These are phyloP conservation scores for Drosophila hawaiiensis DNA, from an alignment of 2,888 invertebrate species.

Conservation along the genomic window DNA sequence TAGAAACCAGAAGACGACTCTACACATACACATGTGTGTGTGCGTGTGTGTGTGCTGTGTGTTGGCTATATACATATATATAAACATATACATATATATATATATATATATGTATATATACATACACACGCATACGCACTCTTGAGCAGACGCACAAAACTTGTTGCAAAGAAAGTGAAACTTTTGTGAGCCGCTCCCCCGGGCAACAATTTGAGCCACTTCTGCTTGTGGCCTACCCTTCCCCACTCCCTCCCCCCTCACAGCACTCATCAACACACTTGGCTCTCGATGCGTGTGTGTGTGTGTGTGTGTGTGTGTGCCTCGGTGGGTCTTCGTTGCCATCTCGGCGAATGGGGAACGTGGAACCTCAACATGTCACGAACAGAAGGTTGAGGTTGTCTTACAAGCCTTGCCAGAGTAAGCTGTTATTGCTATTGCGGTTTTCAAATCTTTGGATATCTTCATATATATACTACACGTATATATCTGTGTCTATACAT, in stretches of 20 bases:
- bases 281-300: not conserved
- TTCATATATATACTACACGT: not conserved
- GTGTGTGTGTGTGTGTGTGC: not conserved
- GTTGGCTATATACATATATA: conserved; percentile 22
- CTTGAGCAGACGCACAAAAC: conserved; percentile 57
- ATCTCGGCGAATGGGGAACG: conserved; percentile 49
- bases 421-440: conserved; percentile 19
- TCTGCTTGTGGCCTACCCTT: conserved; percentile 11
- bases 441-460: conserved; percentile 29
- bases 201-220: conserved; percentile 51
- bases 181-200: conserved; percentile 60
- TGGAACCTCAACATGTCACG: conserved; percentile 72
- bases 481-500: not conserved
- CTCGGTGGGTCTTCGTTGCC: conserved; percentile 19
- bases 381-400: conserved; percentile 77
- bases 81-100: conserved; percentile 1
- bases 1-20: conserved; percentile 69
- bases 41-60: conserved; percentile 9
- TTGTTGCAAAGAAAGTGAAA: conserved; percentile 83
- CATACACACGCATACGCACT: conserved; percentile 22
- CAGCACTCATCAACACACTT: not conserved
- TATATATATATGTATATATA: conserved; percentile 16
- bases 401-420: conserved; percentile 52
- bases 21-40: conserved; percentile 16
- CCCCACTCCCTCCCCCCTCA: not conserved